Conservation (phyloP, 1,140 invertebrate species). For the Drosophila kurseongensis region DNA sequence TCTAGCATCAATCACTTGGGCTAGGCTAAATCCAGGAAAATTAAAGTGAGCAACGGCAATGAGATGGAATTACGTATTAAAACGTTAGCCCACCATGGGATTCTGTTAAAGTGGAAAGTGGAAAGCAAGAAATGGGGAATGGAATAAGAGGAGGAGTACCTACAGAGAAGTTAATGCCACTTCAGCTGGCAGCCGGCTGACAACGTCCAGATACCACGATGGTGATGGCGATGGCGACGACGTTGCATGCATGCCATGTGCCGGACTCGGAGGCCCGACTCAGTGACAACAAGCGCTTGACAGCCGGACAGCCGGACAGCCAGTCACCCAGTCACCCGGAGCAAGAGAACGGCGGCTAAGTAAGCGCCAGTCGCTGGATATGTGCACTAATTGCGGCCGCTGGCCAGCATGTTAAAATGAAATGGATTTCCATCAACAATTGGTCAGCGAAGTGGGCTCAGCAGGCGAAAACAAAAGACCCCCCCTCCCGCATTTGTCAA, state of each 20-base stretch:
- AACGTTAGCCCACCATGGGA: conserved; percentile 25
- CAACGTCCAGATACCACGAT: conserved; percentile 71
- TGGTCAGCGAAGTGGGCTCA: conserved; percentile 43
- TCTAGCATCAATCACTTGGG: conserved; percentile 3
- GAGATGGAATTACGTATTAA: conserved; percentile 44
- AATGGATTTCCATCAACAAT: conserved; percentile 83
- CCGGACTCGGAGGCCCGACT: conserved; percentile 33
- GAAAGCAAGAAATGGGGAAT: background rate
- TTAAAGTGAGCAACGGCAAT: conserved; percentile 54
- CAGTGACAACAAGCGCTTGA: conserved; percentile 51
- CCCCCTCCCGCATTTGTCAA: conserved; percentile 1
- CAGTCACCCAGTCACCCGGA: conserved; percentile 9
- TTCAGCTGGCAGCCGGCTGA: conserved; percentile 80
- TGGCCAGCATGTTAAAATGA: conserved; percentile 81
- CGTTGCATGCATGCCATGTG: conserved; percentile 69
- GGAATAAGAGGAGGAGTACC: background rate
- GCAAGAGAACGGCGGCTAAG: conserved; percentile 44
- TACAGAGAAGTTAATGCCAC: conserved; percentile 73
- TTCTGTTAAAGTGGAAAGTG: conserved; percentile 27
- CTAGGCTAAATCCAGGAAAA: conserved; percentile 53
- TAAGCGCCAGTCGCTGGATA: conserved; percentile 48
- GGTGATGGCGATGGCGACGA: conserved; percentile 24
- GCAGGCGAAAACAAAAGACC: conserved; percentile 10
- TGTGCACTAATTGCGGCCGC: conserved; percentile 80
- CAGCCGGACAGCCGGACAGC: conserved; percentile 33